These are phyloP conservation scores for Formica aserva DNA, from an alignment of 2,888 invertebrate genomes.

Conservation along the genomic window DNA sequence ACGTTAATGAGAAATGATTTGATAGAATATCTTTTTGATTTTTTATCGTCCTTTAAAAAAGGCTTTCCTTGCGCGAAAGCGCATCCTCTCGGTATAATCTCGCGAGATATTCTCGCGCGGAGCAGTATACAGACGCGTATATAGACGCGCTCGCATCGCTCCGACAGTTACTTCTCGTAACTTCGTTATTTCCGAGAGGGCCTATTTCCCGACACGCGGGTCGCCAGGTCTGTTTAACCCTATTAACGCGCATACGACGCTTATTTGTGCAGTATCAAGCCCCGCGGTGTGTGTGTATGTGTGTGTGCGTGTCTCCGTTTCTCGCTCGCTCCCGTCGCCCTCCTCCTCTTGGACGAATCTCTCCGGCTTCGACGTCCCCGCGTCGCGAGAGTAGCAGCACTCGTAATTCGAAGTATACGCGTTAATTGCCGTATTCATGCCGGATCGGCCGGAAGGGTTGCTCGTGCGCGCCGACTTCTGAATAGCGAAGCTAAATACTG, in stretches of 20 bases:
- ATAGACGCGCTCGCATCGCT: conserved; percentile 46
- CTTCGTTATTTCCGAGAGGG: conserved; percentile 77
- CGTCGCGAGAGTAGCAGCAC: conserved; percentile 68
- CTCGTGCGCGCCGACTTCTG: conserved; percentile 75
- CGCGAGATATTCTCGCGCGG: conserved; percentile 49
- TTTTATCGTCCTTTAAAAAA: neutral
- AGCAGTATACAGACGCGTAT: conserved; percentile 29
- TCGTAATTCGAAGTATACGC: conserved; percentile 82
- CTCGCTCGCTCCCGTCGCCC: conserved; percentile 56
- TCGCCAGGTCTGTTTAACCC: conserved; percentile 79
- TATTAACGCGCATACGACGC: conserved; percentile 81
- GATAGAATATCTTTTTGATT: neutral
- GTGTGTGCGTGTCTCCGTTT: conserved; percentile 53
- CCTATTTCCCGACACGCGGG: conserved; percentile 44
- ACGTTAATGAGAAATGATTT: neutral
- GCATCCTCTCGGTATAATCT: conserved; percentile 30
- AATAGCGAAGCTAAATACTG: conserved; percentile 85
- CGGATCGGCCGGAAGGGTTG: conserved; percentile 82
- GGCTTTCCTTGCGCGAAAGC: neutral
- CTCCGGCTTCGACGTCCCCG: conserved; percentile 63
- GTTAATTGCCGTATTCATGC: conserved; percentile 84
- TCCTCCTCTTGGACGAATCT: conserved; percentile 31
- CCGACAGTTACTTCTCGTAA: conserved; percentile 78
- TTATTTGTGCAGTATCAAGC: conserved; percentile 76
- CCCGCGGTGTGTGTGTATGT: conserved; percentile 50